Base-by-base conservation (phyloP, 2,113 vertebrate species). In the Crotophaga sulcirostris region DNA sequence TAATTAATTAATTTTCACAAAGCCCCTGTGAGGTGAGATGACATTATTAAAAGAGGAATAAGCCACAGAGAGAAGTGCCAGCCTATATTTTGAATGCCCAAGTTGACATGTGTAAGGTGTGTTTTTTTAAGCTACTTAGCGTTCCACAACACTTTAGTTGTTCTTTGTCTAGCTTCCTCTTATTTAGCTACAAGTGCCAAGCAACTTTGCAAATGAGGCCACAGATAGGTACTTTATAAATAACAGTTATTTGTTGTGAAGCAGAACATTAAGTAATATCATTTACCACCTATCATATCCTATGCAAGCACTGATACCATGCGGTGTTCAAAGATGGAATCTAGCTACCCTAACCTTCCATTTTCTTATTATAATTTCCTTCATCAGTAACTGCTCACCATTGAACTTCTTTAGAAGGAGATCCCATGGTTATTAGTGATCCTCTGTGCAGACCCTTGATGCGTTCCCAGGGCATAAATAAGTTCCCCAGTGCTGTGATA, bases 1-100 rank as follows among this genome's bases (percentile, higher is more conserved):
- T 96, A 96, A 96, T 96, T 91, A 96, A 96, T 96, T 96, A 95
- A 96, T 97, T 97, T 96, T 94, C 96, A 95, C 95, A 97, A 95
- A 95, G 85, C 91, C 90, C 81, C 93, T 96, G 91, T 95, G 87
- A 97, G 93, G 91, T 97, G 93, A 96, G 94, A 95, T 95, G 93
- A 94, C 95, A 95, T 96, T 96, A 96, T 96, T 95, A 93, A 93
- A 87, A 82, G 84, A 87, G 87, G 75, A 94, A 67, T 94, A 92
- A 95, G 91, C 91, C 93, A 90, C 91, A 62, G 91, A 96, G 93
- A 85, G 93, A 95, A 96, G 67, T 95, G 82, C 91, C 81, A 96
- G 93, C 89, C 93, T 96, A 42, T 96, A 94, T 94, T 96, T 97
- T 97, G 87, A 95, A 95, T 97, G 93, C 91, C 63, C 81, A 85